phyloP scores from a whole-genome alignment of 2,888 invertebrate genomes.

The Noctua janthe region DNA sequence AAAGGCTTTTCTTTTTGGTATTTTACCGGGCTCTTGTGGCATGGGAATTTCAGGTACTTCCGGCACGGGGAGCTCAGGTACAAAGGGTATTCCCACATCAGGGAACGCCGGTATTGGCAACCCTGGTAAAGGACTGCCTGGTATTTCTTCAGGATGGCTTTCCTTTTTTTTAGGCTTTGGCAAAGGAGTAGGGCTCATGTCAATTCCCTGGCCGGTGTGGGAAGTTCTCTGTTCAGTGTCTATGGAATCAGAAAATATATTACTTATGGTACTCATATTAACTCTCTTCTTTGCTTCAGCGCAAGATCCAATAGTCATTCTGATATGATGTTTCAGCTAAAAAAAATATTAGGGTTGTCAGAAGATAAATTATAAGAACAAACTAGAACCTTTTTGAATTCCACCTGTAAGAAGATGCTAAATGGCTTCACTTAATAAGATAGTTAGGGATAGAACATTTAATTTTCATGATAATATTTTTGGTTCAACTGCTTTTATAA shows the following conservation, averaged over 20 bases:
- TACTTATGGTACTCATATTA: neutral
- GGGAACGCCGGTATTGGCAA: slow-evolving; percentile 43
- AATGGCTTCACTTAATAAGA: neutral
- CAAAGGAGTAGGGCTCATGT: slow-evolving; percentile 32
- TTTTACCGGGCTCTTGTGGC: slow-evolving; percentile 32
- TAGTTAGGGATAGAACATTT: neutral
- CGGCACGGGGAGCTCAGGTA: slow-evolving; percentile 48
- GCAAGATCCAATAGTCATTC: neutral
- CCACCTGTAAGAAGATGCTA: neutral
- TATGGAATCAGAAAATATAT: slow-evolving; percentile 3
- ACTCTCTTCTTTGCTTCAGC: neutral
- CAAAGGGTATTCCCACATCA: slow-evolving; percentile 51
- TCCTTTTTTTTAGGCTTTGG: slow-evolving; percentile 25
- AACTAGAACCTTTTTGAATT: neutral
- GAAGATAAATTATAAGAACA: neutral
- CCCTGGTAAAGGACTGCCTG: slow-evolving; percentile 48
- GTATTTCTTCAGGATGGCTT: slow-evolving; percentile 39
- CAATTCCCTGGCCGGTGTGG: neutral
- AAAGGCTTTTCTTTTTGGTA: neutral
- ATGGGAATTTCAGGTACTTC: slow-evolving; percentile 42
- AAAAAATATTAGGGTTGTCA: slow-evolving; percentile 6
- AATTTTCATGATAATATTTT: neutral
- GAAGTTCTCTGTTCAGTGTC: neutral
- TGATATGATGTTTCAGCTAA: slow-evolving; percentile 22
- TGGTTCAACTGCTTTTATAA: neutral